Conservation (phyloP, 2,113 vertebrate species). For the Proteles cristata region DNA sequence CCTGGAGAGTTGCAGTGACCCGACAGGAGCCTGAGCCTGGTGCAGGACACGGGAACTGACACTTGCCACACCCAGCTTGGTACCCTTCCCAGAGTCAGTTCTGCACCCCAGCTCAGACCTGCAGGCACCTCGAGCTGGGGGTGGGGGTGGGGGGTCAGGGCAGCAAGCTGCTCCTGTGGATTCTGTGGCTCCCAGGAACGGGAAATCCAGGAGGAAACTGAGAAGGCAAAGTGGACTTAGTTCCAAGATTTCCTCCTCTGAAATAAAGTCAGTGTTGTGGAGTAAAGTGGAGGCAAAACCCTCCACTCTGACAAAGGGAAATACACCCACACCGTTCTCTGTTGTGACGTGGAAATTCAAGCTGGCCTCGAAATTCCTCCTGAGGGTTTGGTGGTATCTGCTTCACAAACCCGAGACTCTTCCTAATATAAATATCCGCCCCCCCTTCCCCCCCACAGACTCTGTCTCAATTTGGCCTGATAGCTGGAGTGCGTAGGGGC, state of each 20-base stretch:
- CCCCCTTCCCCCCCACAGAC: neutral
- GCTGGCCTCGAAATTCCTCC: neutral
- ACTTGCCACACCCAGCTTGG: neutral
- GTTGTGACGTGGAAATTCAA: neutral
- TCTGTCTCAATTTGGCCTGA: constrained; percentile 1
- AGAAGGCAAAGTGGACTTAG: neutral
- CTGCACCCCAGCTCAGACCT: neutral
- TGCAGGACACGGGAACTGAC: neutral
- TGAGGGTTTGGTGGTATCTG: neutral
- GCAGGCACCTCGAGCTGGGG: neutral
- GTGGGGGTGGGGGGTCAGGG: neutral
- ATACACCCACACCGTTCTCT: neutral
- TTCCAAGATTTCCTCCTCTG: neutral
- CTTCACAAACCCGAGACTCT: neutral
- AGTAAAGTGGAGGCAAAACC: neutral
- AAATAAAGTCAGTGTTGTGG: neutral
- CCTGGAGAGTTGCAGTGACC: constrained; percentile 7
- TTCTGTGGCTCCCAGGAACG: neutral
- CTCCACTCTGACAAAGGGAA: neutral
- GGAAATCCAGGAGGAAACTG: constrained; percentile 1
- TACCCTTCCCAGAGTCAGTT: neutral
- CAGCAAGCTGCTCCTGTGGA: neutral
- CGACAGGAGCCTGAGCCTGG: neutral
- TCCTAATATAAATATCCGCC: neutral
- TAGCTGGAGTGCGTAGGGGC: neutral